Base-by-base conservation (phyloP, 2,888 invertebrate genomes). In the Andrena minutula region DNA sequence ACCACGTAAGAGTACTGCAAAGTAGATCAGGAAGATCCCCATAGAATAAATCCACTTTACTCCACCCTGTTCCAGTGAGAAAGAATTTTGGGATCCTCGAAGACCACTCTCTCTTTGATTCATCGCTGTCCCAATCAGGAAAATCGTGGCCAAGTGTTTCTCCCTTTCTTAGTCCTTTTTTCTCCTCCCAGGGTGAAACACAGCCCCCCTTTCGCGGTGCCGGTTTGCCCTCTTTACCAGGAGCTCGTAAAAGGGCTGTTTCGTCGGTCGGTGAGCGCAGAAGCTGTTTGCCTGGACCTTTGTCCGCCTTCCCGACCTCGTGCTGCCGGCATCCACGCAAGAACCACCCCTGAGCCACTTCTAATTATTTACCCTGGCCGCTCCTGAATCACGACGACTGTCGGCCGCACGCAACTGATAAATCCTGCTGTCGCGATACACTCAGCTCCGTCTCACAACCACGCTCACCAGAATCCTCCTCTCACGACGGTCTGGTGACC, bases 371-470 rank as follows among this genome's bases (percentile, higher is more conserved):
- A 89, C 85, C 82, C 79, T 75, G 32, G 76, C 68, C 83, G 81
- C 73, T 75, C 79, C 66, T 86, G 88, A 87, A 84, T 74, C 81
- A 83, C 80, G 78, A 80, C 85, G 66, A 84, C 84, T 89, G 89
- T 91, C 91, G 84, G 58, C 76, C 79, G 83, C 90, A 91, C 86
- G 72, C 85, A 83, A 75, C 91, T 89, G 89, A 91, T 90, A 90
- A 90, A 90, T 89, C 82, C 83, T 80, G n/a, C 83, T 77, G 78
- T 74, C 74, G 74, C 83, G 83, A 83, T 83, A 83, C 78, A 74
- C 83, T 80, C 72, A 61, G 63, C 75, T 79, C 56, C 32, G 73
- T 70, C 63, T 53, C 30, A 23, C 7, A 20, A 23, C 7, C 23
- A 53, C 35, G 28, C 47, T 16, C 30, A n/a, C 63, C 74, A 28